Percentiles rank a stretch among this genome's conserved stretches.
These are phyloP conservation scores for Anthophora plumipes DNA, from an alignment of 2,888 invertebrate species.

Conservation along the genomic window DNA sequence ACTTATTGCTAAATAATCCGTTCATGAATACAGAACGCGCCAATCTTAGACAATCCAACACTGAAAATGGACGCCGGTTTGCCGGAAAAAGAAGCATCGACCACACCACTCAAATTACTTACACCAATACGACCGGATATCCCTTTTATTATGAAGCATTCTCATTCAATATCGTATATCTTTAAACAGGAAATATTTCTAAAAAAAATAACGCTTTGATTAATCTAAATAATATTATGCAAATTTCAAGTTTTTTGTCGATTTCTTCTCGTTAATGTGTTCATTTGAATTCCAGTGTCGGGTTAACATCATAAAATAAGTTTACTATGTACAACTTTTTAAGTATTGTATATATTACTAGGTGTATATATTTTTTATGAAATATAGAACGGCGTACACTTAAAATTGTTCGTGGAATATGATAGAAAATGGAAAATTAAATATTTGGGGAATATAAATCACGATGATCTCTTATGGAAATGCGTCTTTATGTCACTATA, in stretches of 20 bases:
- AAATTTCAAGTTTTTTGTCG: background rate
- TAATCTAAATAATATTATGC: background rate
- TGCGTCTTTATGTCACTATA: background rate
- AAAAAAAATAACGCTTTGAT: background rate
- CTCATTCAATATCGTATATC: background rate
- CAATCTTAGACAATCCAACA: conserved; percentile 69
- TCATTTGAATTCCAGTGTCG: background rate
- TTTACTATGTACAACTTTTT: background rate
- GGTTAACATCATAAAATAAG: background rate
- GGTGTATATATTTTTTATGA: background rate
- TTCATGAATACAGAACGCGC: conserved; percentile 70
- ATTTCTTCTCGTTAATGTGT: background rate
- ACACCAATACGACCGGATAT: conserved; percentile 57
- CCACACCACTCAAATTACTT: conserved; percentile 68
- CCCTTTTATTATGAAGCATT: conserved; percentile 26
- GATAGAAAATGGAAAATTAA: background rate
- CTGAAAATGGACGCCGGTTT: conserved; percentile 82
- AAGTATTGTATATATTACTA: background rate
- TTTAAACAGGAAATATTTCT: background rate
- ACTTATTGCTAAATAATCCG: conserved; percentile 44
- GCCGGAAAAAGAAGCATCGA: conserved; percentile 81
- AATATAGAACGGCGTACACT: background rate
- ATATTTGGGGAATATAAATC: background rate
- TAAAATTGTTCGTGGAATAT: background rate
- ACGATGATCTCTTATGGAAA: background rate